Evolutionary conservation across 2,888 invertebrate species (phyloP), one percentile per base, ranked within the genome.

Genomic region (Subacronicta megacephala): DNA sequence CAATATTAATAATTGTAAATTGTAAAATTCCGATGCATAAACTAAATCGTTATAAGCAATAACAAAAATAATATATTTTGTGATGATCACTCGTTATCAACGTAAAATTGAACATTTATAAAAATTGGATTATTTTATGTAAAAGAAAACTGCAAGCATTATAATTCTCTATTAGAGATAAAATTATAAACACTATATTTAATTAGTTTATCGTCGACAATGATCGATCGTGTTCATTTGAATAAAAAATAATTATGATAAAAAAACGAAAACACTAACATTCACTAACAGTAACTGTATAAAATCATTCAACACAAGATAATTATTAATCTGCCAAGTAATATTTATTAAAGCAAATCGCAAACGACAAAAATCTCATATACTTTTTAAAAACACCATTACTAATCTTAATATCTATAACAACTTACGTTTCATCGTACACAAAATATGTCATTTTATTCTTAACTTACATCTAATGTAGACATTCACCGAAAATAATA

Each of bases 391-490:
- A 83, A 85, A 85, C 82, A 83, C 81, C 46, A 72, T 72, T 75
- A 74, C 68, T 26, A 77, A 72, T 51, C 77, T 77, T 76, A 73
- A 33, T 52, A 62, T 50, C 69, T 75, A 77, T 74, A 77, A 78
- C 69, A 57, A 68, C 64, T 77, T 72, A 73, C 65, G 77, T 40
- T 55, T 79, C 78, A 82, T 82, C 89, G 87, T 92, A 92, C 89
- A 92, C 90, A 93, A 92, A 93, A 92, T 93, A 93, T 92, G 91
- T 92, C 90, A 90, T 92, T 92, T 85, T 87, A 84, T 84, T 78
- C 83, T 87, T 89, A 88, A 61, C 72, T 73, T 81, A 82, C 70
- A 35, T 49, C 59, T 78, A 80, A 61, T 65, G 77, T 78, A 77
- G 61, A 80, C 62, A 61, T 77, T 75, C 73, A 77, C 74, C 47